Conservation (phyloP, 1,140 invertebrate species). For the Zaprionus inermis region DNA sequence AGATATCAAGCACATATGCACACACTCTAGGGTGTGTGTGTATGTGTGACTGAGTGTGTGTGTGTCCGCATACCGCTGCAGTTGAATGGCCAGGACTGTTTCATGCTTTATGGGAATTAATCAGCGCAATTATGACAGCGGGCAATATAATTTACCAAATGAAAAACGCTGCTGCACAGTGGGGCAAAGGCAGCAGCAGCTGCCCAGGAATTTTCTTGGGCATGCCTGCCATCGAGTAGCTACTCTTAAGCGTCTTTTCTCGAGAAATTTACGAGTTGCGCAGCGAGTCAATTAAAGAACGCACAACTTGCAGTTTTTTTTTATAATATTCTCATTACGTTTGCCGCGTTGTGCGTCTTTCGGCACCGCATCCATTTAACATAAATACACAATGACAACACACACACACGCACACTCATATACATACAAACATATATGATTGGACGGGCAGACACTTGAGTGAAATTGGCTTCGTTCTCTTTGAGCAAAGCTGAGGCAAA, state of each 20-base stretch:
- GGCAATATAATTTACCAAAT: slow-evolving; percentile 76
- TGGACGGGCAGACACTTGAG: slow-evolving; percentile 36
- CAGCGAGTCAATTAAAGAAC: slow-evolving; percentile 10
- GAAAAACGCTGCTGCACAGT: slow-evolving; percentile 49
- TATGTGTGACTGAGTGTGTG: background rate
- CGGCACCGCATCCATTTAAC: slow-evolving; percentile 59
- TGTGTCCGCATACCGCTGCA: slow-evolving; percentile 19
- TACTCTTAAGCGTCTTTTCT: background rate
- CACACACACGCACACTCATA: slow-evolving; percentile 14
- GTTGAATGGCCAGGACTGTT: slow-evolving; percentile 26
- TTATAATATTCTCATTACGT: slow-evolving; percentile 8
- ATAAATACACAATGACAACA: slow-evolving; percentile 72
- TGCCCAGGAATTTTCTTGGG: no score
- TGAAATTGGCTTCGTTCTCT: slow-evolving; percentile 56
- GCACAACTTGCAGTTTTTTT: slow-evolving; percentile 15
- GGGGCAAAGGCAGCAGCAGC: background rate
- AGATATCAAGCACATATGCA: slow-evolving; percentile 37
- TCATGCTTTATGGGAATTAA: slow-evolving; percentile 76
- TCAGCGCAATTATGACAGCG: slow-evolving; percentile 73
- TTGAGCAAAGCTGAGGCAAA: slow-evolving; percentile 38
- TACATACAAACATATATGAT: background rate
- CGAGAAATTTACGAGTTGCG: background rate
- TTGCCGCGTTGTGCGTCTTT: slow-evolving; percentile 17
- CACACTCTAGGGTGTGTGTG: background rate
- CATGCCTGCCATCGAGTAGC: background rate